phyloP scores from a whole-genome alignment of 2,113 vertebrate genomes.

The Terrapene triunguis region DNA sequence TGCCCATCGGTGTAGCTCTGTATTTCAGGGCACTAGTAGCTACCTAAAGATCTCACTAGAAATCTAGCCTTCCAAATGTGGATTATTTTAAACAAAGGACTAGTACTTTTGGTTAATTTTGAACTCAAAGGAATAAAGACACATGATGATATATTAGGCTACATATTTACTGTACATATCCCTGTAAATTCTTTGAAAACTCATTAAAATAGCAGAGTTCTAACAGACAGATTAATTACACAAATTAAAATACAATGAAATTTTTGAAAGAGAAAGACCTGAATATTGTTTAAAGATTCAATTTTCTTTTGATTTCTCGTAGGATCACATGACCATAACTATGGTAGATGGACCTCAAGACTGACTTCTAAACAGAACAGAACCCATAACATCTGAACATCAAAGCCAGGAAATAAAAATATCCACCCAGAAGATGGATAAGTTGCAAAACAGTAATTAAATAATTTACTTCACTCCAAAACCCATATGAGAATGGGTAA shows the following conservation, averaged over 20 bases:
- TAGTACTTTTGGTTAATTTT: constrained; percentile 2
- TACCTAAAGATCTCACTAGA: not conserved
- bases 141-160: constrained; percentile 32
- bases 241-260: constrained; percentile 61
- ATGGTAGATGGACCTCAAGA: not conserved
- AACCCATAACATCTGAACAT: constrained; percentile 48
- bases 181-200: not conserved
- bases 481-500: constrained; percentile 43
- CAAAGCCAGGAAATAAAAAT: constrained; percentile 52
- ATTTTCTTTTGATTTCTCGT: constrained; percentile 67
- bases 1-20: not conserved
- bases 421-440: constrained; percentile 37
- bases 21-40: constrained; percentile 9
- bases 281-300: not conserved
- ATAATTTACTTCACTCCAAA: not conserved
- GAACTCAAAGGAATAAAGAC: constrained; percentile 37
- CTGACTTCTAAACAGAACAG: not conserved
- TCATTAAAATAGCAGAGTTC: constrained; percentile 41
- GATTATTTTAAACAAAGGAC: constrained; percentile 6
- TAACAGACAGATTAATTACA: constrained; percentile 62
- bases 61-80: not conserved
- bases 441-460: constrained; percentile 56
- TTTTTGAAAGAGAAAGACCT: constrained; percentile 62
- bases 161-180: constrained; percentile 70
- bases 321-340: constrained; percentile 40